Evolutionary conservation across 2,113 vertebrate genomes (phyloP).

Genomic region (Paramisgurnus dabryanus): DNA sequence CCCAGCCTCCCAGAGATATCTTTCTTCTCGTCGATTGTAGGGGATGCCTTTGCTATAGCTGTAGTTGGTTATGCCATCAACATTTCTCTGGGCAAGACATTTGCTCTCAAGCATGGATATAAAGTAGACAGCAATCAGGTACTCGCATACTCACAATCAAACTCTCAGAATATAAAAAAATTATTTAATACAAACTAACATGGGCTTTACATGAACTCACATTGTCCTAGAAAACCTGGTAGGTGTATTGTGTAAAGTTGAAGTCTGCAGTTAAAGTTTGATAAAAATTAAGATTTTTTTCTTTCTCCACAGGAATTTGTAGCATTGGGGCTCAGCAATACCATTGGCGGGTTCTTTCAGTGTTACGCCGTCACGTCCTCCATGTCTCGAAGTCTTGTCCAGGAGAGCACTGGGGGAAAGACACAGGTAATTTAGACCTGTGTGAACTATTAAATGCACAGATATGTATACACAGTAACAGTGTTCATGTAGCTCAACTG

Average conservation of each 20-base stretch:
- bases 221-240: too few relatives aligned
- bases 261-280: background rate
- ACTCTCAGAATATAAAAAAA: background rate
- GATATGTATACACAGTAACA: too few relatives aligned
- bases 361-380: conserved; percentile 90
- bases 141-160: conserved; percentile 34
- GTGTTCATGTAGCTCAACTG: too few relatives aligned
- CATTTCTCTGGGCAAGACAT: conserved; percentile 93
- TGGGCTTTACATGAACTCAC: background rate
- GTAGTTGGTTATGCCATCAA: conserved; percentile 89
- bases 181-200: background rate
- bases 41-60: conserved; percentile 87
- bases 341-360: conserved; percentile 85
- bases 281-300: background rate
- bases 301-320: conserved; percentile 81
- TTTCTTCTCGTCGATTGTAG: conserved; percentile 74
- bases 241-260: background rate
- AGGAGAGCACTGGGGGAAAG: conserved; percentile 88
- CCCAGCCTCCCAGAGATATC: conserved; percentile 70
- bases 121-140: conserved; percentile 96
- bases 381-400: conserved; percentile 89
- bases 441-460: background rate
- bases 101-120: conserved; percentile 90
- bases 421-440: conserved; percentile 80
- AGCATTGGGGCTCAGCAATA: conserved; percentile 85